phyloP scores from a whole-genome alignment of 1,140 invertebrate genomes.

The Caenorhabditis briggsae region DNA sequence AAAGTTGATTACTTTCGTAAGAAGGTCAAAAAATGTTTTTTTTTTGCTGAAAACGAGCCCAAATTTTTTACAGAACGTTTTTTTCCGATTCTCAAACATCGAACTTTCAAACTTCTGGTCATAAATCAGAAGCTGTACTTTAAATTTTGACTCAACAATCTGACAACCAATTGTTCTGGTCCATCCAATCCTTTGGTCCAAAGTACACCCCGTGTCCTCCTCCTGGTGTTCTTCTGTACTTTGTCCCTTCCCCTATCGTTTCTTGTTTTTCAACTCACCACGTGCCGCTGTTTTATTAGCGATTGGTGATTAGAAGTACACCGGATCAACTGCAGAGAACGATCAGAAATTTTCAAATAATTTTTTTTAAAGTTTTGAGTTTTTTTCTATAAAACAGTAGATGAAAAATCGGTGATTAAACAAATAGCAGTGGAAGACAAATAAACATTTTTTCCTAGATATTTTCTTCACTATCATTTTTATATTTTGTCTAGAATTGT shows the following conservation, averaged over 20 bases:
- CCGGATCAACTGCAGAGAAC: conserved; percentile 12
- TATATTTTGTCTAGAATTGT: not conserved
- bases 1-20: too few relatives aligned
- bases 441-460: not conserved
- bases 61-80: too few relatives aligned
- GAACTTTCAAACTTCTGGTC: too few relatives aligned
- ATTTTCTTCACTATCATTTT: not conserved
- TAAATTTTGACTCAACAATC: too few relatives aligned
- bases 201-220: not conserved
- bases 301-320: not conserved
- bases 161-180: too few relatives aligned
- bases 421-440: not conserved
- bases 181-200: not conserved
- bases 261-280: conserved; percentile 7
- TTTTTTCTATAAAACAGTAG: not conserved
- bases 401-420: not conserved
- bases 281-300: conserved; percentile 2
- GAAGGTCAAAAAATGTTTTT: too few relatives aligned
- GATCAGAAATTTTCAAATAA: not conserved
- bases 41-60: too few relatives aligned
- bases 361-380: not conserved
- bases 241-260: not conserved
- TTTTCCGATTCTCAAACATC: too few relatives aligned
- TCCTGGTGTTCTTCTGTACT: not conserved
- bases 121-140: too few relatives aligned